Evolutionary conservation across 2,797 vertebrate species (phyloP), one percentile per base, ranked within the genome.

Genomic region (Sternarchorhynchus goeldii): DNA sequence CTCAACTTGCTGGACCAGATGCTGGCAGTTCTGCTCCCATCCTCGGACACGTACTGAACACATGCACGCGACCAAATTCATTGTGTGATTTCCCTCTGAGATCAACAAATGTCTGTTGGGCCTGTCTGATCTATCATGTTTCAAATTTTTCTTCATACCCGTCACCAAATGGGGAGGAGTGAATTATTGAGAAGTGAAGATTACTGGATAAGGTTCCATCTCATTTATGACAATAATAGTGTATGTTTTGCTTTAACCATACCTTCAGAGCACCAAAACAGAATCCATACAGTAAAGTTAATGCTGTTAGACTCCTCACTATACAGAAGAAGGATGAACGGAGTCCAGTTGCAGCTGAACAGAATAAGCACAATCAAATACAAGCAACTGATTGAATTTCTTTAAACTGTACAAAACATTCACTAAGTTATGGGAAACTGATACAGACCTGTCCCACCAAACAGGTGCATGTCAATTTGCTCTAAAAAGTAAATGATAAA

Each of bases 211-310:
- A 10, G 14, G 45, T 50, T 50, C 16, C 45, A 50, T 12, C 8
- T 50, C 45, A 12, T 50, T 50, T 50, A 50, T 12, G 10, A 50
- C 14, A 2, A 18, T 50, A 59, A 74, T 41, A 57, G 32, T 3
- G 29, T 34, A 56, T 36, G 16, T 64, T 59, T 60, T 7, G 2
- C 41, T 60, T 6, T 57, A 68, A 66, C 53, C 67, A 84, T 91
- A 98, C 97, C 96, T 96, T 98, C 77, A 99, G 93, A 18, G 98
- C 95, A 5, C 92, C 95, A 60, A 97, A 95, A 91, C 97, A 97
- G 87, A 99, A 94, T 1, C 91, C 91, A 0, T 97, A 96, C 0
- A 99, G 94, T 76, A 96, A 88, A 41, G 90, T 86, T 0, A 96
- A 86, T 2, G 92, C 93, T 0, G 91, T 63, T 79, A 93, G 87